phyloP scores from a whole-genome alignment of 1,140 invertebrate species.

The Drosophila tropicalis region DNA sequence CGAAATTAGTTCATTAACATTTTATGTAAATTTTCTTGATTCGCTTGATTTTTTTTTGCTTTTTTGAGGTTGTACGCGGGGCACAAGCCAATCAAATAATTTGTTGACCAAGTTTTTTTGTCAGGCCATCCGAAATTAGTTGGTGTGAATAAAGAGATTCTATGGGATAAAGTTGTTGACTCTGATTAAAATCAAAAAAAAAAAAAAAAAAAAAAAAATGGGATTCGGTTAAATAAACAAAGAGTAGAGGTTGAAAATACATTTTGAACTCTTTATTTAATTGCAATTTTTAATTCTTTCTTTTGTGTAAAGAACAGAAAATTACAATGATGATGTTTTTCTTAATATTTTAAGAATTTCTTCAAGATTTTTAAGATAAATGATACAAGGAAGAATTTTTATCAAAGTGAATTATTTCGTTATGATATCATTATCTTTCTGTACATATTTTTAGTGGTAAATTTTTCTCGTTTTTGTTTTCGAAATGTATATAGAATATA shows the following conservation, averaged over 20 bases:
- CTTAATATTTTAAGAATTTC: too few relatives aligned
- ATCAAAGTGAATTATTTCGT: too few relatives aligned
- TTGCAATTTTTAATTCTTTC: too few relatives aligned
- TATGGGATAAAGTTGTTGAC: conserved; percentile 52
- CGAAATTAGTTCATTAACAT: conserved; percentile 71
- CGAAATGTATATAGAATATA: too few relatives aligned
- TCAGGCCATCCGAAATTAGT: conserved; percentile 52
- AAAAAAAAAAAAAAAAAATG: conserved; percentile 30
- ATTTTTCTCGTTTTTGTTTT: too few relatives aligned
- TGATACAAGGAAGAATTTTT: too few relatives aligned
- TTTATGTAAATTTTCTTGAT: conserved; percentile 58
- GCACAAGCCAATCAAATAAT: conserved; percentile 43
- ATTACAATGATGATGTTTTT: too few relatives aligned
- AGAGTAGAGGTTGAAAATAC: background rate
- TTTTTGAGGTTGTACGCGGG: conserved; percentile 27
- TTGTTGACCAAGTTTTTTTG: conserved; percentile 26
- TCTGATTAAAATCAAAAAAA: conserved; percentile 44
- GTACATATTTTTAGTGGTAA: too few relatives aligned
- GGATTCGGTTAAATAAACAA: background rate
- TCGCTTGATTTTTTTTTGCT: background rate
- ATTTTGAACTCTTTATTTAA: too few relatives aligned
- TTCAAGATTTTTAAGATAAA: too few relatives aligned
- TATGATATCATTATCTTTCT: too few relatives aligned
- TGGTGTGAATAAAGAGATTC: conserved; percentile 45
- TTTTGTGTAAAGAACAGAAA: too few relatives aligned